Conservation (phyloP, 2,113 vertebrate genomes). For the Rattus rattus region DNA sequence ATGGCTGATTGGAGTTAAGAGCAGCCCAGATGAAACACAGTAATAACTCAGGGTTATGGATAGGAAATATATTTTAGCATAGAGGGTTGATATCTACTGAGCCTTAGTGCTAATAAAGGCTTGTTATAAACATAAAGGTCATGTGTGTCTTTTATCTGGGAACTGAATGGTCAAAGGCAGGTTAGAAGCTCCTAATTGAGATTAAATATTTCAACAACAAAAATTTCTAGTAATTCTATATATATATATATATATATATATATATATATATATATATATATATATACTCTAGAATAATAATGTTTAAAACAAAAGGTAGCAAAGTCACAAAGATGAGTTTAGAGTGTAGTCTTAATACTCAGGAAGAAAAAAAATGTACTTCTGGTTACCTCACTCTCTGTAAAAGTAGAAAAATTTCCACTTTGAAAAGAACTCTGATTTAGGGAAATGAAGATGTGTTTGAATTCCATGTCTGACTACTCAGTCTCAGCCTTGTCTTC, state of each 20-base stretch:
- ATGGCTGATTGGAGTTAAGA: too few relatives aligned
- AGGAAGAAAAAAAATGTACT: neutral
- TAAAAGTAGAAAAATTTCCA: neutral
- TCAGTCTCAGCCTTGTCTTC: neutral
- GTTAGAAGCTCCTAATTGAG: too few relatives aligned
- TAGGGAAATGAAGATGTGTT: neutral
- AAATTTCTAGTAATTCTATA: neutral
- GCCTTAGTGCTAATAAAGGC: too few relatives aligned
- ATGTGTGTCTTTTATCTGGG: too few relatives aligned
- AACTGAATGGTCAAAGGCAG: too few relatives aligned
- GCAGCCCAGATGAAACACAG: too few relatives aligned
- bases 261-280: neutral
- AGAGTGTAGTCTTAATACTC: neutral
- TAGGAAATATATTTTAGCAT: too few relatives aligned
- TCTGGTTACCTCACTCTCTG: neutral
- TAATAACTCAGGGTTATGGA: too few relatives aligned
- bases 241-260: neutral
- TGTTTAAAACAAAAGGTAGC: too few relatives aligned
- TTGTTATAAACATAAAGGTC: too few relatives aligned
- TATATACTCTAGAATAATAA: neutral
- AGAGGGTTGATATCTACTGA: too few relatives aligned
- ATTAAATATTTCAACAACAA: too few relatives aligned
- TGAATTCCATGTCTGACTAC: neutral
- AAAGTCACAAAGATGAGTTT: neutral
- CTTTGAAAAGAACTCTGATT: slow-evolving; percentile 18